phyloP scores from a whole-genome alignment of 2,113 vertebrate species.

The Tetraodon nigroviridis region DNA sequence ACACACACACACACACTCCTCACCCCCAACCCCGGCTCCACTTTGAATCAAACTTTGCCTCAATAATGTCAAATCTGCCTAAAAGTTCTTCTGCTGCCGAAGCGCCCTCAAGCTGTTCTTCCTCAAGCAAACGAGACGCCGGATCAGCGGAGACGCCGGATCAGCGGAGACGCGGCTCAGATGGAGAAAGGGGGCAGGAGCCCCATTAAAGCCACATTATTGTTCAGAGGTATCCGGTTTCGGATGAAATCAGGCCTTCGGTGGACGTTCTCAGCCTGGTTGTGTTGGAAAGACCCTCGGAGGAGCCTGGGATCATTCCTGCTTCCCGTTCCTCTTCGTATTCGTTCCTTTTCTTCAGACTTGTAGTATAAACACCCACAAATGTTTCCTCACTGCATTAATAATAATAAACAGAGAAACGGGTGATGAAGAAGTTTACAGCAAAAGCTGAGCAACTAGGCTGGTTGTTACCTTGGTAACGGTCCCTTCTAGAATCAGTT shows the following conservation, averaged over 20 bases:
- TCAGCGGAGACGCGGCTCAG: conserved; percentile 5
- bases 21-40: conserved; percentile 29
- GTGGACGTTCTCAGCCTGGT: conserved; percentile 1
- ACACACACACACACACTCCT: too few species aligned
- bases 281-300: conserved; percentile 11
- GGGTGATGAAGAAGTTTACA: too few species aligned
- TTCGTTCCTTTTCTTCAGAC: too few species aligned
- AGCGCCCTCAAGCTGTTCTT: background rate
- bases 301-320: background rate
- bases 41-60: conserved; percentile 42
- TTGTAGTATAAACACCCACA: too few species aligned
- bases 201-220: conserved; percentile 61
- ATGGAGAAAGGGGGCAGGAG: conserved; percentile 23
- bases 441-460: too few species aligned
- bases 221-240: conserved; percentile 42
- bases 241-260: conserved; percentile 7
- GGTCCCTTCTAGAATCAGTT: too few species aligned
- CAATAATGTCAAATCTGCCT: background rate
- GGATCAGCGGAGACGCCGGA: conserved; percentile 6
- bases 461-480: too few species aligned
- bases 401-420: too few species aligned
- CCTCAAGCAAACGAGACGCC: conserved; percentile 1
- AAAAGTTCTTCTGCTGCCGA: background rate
- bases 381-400: too few species aligned
- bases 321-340: too few species aligned